Conservation (phyloP, 2,888 invertebrate genomes). For the Lasioglossum lativentre region DNA sequence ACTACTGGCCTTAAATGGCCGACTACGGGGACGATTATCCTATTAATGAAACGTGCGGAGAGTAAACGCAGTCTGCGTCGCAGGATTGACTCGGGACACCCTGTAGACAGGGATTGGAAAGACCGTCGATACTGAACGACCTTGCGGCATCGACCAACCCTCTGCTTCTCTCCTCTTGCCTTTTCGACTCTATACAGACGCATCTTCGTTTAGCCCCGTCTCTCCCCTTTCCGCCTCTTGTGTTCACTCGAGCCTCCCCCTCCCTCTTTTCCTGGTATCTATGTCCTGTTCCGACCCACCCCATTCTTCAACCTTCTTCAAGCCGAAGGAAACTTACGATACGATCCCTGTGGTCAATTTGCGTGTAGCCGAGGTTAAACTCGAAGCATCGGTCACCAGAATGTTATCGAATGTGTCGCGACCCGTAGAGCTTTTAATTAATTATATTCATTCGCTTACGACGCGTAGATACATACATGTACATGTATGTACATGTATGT, state of each 20-base stretch:
- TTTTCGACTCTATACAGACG: constrained; percentile 60
- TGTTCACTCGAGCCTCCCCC: background rate
- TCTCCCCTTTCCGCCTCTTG: constrained; percentile 17
- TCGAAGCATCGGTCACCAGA: background rate
- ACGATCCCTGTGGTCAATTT: constrained; percentile 35
- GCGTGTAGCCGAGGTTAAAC: constrained; percentile 35
- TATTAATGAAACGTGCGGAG: too few relatives aligned
- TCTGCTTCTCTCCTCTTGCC: constrained; percentile 59
- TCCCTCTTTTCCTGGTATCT: constrained; percentile 20
- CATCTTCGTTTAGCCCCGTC: constrained; percentile 50
- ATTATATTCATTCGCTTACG: constrained; percentile 8
- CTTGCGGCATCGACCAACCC: constrained; percentile 81
- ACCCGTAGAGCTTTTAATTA: background rate
- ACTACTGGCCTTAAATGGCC: background rate
- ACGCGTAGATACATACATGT: background rate
- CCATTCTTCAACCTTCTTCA: constrained; percentile 43
- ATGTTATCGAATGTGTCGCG: constrained; percentile 14
- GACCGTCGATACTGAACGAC: constrained; percentile 80
- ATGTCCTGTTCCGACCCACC: constrained; percentile 18
- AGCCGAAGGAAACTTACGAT: constrained; percentile 33
- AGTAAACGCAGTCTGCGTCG: constrained; percentile 21
- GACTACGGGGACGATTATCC: background rate
- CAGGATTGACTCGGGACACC: constrained; percentile 44
- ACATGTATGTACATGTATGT: too few relatives aligned
- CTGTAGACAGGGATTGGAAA: constrained; percentile 53